Percentiles rank a stretch among this genome's conserved stretches.
These are phyloP conservation scores for Sycophila texana DNA, from an alignment of 2,888 invertebrate species.

Conservation along the genomic window DNA sequence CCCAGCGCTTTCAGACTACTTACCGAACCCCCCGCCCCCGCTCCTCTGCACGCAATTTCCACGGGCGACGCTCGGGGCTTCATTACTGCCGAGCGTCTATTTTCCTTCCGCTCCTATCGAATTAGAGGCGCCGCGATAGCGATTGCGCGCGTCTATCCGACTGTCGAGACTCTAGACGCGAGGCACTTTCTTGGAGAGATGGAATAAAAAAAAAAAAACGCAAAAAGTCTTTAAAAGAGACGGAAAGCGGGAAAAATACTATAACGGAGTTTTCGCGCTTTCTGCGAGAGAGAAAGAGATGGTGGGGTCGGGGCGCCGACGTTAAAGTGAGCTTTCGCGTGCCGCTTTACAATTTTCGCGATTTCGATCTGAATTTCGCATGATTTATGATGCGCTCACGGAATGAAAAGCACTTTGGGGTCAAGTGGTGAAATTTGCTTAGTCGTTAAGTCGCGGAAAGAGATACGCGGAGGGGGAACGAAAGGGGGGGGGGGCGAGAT, in stretches of 20 bases:
- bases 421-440: conserved; percentile 35
- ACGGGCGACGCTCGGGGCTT: conserved; percentile 36
- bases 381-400: conserved; percentile 25
- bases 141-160: background rate
- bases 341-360: conserved; percentile 39
- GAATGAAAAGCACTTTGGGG: conserved; percentile 13
- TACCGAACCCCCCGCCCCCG: background rate
- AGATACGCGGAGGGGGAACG: background rate
- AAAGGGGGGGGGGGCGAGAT: background rate
- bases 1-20: conserved; percentile 14
- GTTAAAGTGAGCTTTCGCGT: conserved; percentile 41
- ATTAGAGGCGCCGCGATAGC: background rate
- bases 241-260: background rate
- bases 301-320: background rate
- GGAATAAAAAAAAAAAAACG: too few relatives aligned
- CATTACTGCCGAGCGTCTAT: conserved; percentile 51
- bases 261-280: conserved; percentile 4
- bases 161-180: background rate
- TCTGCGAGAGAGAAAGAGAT: background rate
- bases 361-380: conserved; percentile 41
- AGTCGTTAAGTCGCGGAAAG: conserved; percentile 13
- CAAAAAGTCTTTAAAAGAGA: too few relatives aligned
- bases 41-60: conserved; percentile 12
- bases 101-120: conserved; percentile 38
- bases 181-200: too few relatives aligned